These are phyloP conservation scores for Fratercula arctica DNA, from an alignment of 2,797 vertebrate genomes.

Conservation along the genomic window DNA sequence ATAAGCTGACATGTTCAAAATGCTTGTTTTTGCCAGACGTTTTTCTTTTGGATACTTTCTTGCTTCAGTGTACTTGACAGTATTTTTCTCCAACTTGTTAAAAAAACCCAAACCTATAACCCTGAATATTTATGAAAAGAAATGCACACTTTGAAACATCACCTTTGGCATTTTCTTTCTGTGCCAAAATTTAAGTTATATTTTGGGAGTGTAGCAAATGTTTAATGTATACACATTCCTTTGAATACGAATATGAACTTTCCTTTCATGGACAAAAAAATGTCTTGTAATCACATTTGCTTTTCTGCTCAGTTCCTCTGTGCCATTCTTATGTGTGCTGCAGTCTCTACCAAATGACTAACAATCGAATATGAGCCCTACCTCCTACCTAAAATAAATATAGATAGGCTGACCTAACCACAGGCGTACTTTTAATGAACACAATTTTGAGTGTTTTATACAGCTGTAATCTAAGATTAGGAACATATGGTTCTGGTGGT, in stretches of 20 bases:
- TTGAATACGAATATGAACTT: slow-evolving; percentile 33
- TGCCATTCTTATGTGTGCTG: neutral
- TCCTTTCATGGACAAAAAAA: slow-evolving; percentile 14
- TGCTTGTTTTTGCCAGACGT: slow-evolving; percentile 43
- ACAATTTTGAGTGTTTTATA: slow-evolving; percentile 6
- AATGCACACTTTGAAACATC: slow-evolving; percentile 22
- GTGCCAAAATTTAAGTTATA: neutral
- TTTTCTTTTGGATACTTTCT: slow-evolving; percentile 48
- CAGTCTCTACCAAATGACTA: neutral
- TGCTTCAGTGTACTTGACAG: slow-evolving; percentile 7
- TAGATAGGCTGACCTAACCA: slow-evolving; percentile 35
- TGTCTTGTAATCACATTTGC: neutral
- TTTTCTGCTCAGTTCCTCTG: neutral
- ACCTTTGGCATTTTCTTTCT: slow-evolving; percentile 54
- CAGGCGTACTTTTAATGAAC: slow-evolving; percentile 37
- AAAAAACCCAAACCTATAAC: neutral
- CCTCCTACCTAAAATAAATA: slow-evolving; percentile 42
- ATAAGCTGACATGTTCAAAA: neutral
- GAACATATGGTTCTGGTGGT: slow-evolving; percentile 22
- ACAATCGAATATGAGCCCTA: neutral
- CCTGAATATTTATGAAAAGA: slow-evolving; percentile 51
- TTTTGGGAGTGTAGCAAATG: slow-evolving; percentile 8
- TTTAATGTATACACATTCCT: slow-evolving; percentile 11
- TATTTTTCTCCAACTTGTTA: slow-evolving; percentile 36
- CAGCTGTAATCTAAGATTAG: slow-evolving; percentile 34